Base-by-base conservation (phyloP, 1,140 invertebrate species). In the Microvelia longipes region DNA sequence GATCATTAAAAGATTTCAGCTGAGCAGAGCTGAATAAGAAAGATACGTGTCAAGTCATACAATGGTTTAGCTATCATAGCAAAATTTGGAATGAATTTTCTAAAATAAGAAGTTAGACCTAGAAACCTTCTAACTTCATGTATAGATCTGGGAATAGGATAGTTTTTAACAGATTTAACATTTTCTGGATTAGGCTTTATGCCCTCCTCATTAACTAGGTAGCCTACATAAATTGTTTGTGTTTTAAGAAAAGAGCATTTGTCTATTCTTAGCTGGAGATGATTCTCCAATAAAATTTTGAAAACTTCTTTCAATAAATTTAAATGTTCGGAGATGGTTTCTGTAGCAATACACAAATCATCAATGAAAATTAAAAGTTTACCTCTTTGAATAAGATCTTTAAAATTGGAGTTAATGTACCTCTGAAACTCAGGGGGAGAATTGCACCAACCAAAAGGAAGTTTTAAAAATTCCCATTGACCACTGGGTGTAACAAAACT, bases 381-480 rank as follows among this genome's bases (percentile, higher is more conserved):
- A 11, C 25, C 25, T 15, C 5, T 64, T 61, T 73, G 76, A 26
- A 69, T 69, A n/a, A 76, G 29, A 11, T 75, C 79, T 35, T 77
- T 69, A 19, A 81, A 69, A 2, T 77, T 73, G 2, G 70, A 29
- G 68, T 81, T 75, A 30, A 81, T 80, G 26, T 76, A 73, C n/a
- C 79, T 66, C 69, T 80, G 77, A 73, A 83, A 83, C 2, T 79
- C 77, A 5, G 79, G 77, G 13, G 76, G 75, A 5, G 78, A 77
- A 73, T 80, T 81, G 14, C 71, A 64, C 15, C 82, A 68, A 15
- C 82, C 81, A 68, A 81, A 81, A 29, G 77, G 74, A 73, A 80
- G 76, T 1, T 70, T 63, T 0, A 74, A 29, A 67, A 77, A 81
- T 71, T 81, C 78, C 35, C 76, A 81, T 0, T 76, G n/a, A 13